Percentiles rank a stretch among this genome's conserved stretches.
Evolutionary conservation across 2,113 vertebrate genomes (phyloP).

Genomic region (Myocastor coypus): DNA sequence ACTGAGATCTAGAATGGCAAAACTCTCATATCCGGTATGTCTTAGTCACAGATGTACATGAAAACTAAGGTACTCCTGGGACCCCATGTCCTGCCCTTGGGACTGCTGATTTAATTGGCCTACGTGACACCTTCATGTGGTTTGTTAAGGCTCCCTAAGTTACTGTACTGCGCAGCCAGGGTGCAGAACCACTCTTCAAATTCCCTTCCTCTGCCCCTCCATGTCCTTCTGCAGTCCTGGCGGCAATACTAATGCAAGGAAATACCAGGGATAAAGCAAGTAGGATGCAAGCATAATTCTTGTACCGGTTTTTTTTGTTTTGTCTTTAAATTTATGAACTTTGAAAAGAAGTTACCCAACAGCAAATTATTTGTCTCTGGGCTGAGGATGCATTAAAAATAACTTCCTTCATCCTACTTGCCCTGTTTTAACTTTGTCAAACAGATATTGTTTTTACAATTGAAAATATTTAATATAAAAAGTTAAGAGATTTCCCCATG

Average conservation of each 20-base stretch:
- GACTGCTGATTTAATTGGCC: background rate
- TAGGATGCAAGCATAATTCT: background rate
- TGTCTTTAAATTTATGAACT: background rate
- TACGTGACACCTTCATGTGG: background rate
- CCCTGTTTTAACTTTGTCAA: background rate
- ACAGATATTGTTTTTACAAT: background rate
- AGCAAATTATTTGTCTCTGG: background rate
- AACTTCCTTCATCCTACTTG: background rate
- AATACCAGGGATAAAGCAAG: background rate
- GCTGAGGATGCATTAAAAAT: background rate
- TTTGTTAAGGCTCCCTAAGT: background rate
- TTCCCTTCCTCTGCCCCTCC: background rate
- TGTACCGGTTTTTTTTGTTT: background rate
- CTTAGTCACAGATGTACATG: background rate
- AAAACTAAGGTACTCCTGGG: background rate
- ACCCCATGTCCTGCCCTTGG: background rate
- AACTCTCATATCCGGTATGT: background rate
- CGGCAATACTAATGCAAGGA: background rate
- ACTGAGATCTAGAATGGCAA: background rate
- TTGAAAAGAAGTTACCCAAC: background rate
- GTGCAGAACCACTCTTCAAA: background rate
- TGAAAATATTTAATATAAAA: background rate
- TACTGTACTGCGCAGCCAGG: background rate
- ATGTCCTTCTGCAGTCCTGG: background rate
- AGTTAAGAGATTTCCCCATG: background rate